phyloP scores from a whole-genome alignment of 2,113 vertebrate genomes.

The Oophaga pumilio region DNA sequence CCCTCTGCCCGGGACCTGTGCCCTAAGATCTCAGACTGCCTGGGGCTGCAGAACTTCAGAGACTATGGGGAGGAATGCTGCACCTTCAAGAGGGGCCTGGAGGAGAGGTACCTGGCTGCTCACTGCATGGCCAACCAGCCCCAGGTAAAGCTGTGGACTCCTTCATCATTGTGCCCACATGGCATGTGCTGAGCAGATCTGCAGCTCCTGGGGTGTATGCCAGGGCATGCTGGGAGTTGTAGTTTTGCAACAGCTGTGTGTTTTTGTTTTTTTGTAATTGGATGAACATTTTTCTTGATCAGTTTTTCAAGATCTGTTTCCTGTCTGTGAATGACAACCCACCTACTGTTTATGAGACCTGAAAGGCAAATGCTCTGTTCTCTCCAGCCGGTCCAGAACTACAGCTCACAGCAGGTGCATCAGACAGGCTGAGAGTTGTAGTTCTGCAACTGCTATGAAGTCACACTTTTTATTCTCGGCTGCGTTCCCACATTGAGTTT shows the following conservation, averaged over 20 bases:
- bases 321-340: too few species aligned
- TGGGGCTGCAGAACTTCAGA: conserved; percentile 72
- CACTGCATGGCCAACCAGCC: conserved; percentile 82
- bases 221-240: background rate
- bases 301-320: too few species aligned
- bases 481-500: too few species aligned
- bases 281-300: too few species aligned
- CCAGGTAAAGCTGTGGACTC: conserved; percentile 78
- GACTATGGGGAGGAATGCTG: conserved; percentile 87
- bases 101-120: conserved; percentile 77
- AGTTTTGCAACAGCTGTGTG: background rate
- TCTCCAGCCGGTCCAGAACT: too few species aligned
- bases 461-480: too few species aligned
- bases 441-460: too few species aligned
- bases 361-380: too few species aligned
- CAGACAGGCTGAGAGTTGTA: too few species aligned
- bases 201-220: background rate
- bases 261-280: too few species aligned
- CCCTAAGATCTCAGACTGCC: conserved; percentile 13
- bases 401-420: too few species aligned
- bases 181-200: background rate
- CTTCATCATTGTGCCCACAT: background rate
- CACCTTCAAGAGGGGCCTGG: conserved; percentile 76
- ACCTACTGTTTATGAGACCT: too few species aligned
- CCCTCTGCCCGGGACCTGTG: background rate